Evolutionary conservation across 2,113 vertebrate species (phyloP).

Genomic region (Etheostoma cragini): DNA sequence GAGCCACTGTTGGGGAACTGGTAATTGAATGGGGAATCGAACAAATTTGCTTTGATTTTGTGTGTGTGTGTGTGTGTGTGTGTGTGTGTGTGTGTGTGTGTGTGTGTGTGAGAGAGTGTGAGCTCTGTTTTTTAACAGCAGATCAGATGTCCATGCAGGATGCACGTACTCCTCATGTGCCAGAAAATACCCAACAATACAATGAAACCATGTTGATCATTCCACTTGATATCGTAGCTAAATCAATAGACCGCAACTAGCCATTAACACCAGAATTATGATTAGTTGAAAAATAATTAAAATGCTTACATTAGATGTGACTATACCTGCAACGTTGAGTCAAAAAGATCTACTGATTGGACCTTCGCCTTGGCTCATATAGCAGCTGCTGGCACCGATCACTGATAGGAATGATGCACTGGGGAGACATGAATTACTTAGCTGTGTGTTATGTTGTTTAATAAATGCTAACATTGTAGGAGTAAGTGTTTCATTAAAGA

Average conservation of each 20-base stretch:
- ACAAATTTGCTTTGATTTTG: constrained; percentile 45
- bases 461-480: neutral
- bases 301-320: neutral
- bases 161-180: neutral
- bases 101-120: constrained; percentile 22
- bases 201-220: no score
- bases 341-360: neutral
- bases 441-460: neutral
- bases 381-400: neutral
- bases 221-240: no score
- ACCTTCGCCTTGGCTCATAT: neutral
- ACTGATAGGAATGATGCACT: neutral
- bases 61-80: constrained; percentile 24
- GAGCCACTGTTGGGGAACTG: constrained; percentile 43
- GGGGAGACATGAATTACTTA: neutral
- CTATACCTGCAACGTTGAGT: neutral
- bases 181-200: neutral
- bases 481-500: neutral
- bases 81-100: constrained; percentile 14
- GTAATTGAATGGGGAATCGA: constrained; percentile 48
- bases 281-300: neutral
- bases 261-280: neutral
- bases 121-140: no score
- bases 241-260: neutral
- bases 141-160: no score